Evolutionary conservation across 1,140 invertebrate species (phyloP).

Genomic region (Parasteatoda tepidariorum): DNA sequence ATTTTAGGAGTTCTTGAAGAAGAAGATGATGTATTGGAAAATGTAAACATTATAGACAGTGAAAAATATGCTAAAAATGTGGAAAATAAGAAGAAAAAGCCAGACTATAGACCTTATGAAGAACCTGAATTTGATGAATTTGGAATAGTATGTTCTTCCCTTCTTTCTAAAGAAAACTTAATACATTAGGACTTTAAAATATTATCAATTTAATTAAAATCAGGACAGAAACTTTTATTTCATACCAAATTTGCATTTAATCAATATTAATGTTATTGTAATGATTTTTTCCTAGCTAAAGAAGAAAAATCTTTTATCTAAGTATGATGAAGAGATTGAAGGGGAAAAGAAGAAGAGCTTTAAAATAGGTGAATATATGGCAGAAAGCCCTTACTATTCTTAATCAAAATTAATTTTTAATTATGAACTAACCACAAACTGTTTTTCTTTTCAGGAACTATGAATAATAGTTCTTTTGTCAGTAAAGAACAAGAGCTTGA

Average conservation of each 20-base stretch:
- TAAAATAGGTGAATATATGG: constrained; percentile 75
- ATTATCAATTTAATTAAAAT: background rate
- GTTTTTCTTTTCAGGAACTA: constrained; percentile 42
- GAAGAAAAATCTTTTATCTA: constrained; percentile 79
- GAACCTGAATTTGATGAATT: constrained; percentile 86
- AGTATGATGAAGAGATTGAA: constrained; percentile 97
- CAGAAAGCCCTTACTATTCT: background rate
- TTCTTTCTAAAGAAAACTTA: background rate
- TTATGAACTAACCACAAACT: too few species aligned
- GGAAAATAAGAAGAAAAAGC: constrained; percentile 85
- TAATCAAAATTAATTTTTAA: background rate
- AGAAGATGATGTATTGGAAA: constrained; percentile 88
- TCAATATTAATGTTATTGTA: too few species aligned
- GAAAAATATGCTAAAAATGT: constrained; percentile 92
- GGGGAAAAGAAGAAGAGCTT: constrained; percentile 84
- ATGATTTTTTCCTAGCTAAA: constrained; percentile 66
- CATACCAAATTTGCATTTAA: too few species aligned
- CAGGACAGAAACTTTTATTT: too few species aligned
- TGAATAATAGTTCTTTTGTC: constrained; percentile 50
- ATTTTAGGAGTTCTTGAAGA: constrained; percentile 85
- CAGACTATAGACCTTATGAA: constrained; percentile 85
- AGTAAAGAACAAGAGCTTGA: constrained; percentile 68
- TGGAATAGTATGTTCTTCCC: constrained; percentile 74
- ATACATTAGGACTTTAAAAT: background rate
- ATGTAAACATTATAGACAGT: constrained; percentile 95